These are phyloP conservation scores for Vipera latastei DNA, from an alignment of 2,797 vertebrate genomes.

Conservation along the genomic window DNA sequence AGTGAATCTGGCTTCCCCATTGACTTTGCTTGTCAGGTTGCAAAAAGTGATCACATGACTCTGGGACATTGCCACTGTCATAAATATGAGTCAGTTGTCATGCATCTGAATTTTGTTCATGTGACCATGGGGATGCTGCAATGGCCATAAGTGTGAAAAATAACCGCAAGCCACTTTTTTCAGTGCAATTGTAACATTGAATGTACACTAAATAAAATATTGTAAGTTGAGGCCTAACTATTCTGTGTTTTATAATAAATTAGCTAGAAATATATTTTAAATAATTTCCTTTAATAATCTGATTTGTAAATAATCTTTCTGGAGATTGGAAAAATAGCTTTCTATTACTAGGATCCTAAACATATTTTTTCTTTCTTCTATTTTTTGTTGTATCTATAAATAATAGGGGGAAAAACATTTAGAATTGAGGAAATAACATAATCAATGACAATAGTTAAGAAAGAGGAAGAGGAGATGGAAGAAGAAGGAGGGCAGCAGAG, in stretches of 20 bases:
- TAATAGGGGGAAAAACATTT: not conserved
- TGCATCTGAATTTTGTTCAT: not conserved
- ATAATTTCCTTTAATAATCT: not conserved
- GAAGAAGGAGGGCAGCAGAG: not conserved
- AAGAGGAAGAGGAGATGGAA: not conserved
- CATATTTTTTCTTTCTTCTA: not conserved
- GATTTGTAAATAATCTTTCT: not conserved
- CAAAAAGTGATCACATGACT: not conserved
- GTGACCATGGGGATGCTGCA: no score
- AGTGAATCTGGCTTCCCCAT: not conserved
- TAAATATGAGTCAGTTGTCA: not conserved
- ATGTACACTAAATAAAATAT: not conserved
- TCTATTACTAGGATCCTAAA: not conserved
- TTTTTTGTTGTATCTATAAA: not conserved
- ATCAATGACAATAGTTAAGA: not conserved
- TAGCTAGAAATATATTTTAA: not conserved
- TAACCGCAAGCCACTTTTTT: not conserved
- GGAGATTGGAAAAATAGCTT: not conserved
- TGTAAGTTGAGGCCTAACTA: not conserved
- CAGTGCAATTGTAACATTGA: not conserved
- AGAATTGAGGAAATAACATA: not conserved
- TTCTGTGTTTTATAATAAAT: not conserved
- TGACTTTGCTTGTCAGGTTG: not conserved
- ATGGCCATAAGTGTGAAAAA: no score
- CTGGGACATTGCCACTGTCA: not conserved